Evolutionary conservation across 1,140 invertebrate genomes (phyloP), one percentile per base, ranked within the genome.

Genomic region (Drosophila pachea): DNA sequence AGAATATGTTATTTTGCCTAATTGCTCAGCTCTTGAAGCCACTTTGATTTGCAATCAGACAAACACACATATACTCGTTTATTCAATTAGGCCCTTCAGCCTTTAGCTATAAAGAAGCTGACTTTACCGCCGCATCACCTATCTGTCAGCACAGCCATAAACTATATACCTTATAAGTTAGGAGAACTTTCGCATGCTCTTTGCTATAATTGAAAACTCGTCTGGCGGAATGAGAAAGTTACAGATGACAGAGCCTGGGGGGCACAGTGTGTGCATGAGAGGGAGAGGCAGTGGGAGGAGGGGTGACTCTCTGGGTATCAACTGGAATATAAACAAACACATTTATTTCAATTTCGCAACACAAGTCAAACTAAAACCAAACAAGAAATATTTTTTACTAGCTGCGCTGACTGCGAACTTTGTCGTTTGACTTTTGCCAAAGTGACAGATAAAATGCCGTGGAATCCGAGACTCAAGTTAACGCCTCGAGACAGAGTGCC

Each of bases 331-430:
- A 58, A 68, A 56, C 36, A 55, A 53, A 59, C 40, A 47, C 67
- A 72, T 81, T 74, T 68, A 68, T 77, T 52, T 74, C 62, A 84
- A 77, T 81, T 86, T 69, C 45, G 42, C 64, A 49, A 33, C 72
- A 67, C 68, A 71, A 81, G 72, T 74, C 76, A 86, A 76, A 74
- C 61, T 68, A 52, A 75, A 78, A 67, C 70, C 73, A 83, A 78
- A 60, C 75, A 82, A 22, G 22, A 22, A 82, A 83, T 76, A 73
- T 79, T 68, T 65, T 69, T 47, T 43, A 49, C 71, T 47, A 43
- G 52, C 12, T 50, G 12, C 31, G 4, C 47, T 35, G 45, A 42
- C 16, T 59, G 58, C 29, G 38, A 84, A 81, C 61, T 76, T 83
- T 69, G 65, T 16, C 49, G 35, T 49, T 40, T 40, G 54, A 35